Base-by-base conservation (phyloP, 2,888 invertebrate genomes). In the Augochlorella aurata region DNA sequence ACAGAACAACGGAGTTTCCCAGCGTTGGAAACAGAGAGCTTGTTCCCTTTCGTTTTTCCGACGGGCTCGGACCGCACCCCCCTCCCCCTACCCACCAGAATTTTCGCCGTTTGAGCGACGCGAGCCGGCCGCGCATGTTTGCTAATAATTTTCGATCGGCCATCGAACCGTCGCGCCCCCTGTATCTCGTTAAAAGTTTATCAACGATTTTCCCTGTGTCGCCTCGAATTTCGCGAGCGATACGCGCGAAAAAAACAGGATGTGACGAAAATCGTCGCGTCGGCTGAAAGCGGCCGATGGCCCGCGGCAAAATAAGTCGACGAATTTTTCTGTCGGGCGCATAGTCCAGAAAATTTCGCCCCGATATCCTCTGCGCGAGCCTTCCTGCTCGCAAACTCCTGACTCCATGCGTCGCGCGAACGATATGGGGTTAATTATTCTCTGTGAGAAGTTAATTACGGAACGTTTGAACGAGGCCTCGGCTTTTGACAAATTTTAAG, bases 121-220 rank as follows among this genome's bases (percentile, higher is more conserved):
- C 2, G 16, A 61, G 18, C 16, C 61, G 24, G 50, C 18, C 50
- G 50, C 24, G 18, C 74, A 65, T 70, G 79, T 78, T 74, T 74
- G 83, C 58, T 79, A 75, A 83, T 83, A 83, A 83, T 79, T 72
- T 50, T 71, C 74, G 65, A 78, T 74, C 77, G 77, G 8, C 61
- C 69, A 44, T 68, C 29, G 75, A 65, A 38, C 74, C 18, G 29
- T 8, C 10, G 63, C 63, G 10, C 38, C 38, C 18, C n/a, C 70
- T 58, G 77, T 79, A 80, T 76, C 82, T 77, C 79, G 83, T 85
- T 85, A 83, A 83, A 85, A 85, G 83, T 85, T 81, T 81, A 83
- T 83, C 81, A 83, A 71, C 81, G 83, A 81, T 77, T 83, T 79
- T 74, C 69, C 67, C 54, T 52, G 75, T 69, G 72, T 70, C 79